Percentiles rank a stretch among this genome's conserved stretches.
Conservation (phyloP, 1,140 invertebrate genomes). For the Hetaerina americana region DNA sequence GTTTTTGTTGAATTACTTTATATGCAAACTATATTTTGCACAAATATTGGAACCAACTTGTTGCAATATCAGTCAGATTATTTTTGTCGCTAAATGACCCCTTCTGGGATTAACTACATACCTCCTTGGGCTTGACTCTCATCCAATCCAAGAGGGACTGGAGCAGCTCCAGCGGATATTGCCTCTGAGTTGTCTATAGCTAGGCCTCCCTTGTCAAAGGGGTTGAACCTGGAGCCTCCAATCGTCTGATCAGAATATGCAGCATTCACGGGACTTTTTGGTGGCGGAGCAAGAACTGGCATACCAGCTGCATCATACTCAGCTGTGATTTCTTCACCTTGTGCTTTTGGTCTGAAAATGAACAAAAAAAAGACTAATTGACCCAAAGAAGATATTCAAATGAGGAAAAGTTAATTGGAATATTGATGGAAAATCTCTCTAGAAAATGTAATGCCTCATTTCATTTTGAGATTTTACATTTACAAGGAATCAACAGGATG, state of each 20-base stretch:
- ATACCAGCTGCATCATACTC: constrained; percentile 26
- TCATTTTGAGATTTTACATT: too few relatives aligned
- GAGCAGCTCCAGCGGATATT: constrained; percentile 14
- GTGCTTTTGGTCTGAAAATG: constrained; percentile 21
- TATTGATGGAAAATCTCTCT: too few relatives aligned
- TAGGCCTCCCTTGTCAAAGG: constrained; percentile 61
- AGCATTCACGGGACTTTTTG: constrained; percentile 37
- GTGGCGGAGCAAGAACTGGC: constrained; percentile 62
- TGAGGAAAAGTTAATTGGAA: too few relatives aligned
- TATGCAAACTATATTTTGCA: too few relatives aligned
- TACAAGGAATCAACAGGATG: too few relatives aligned
- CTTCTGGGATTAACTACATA: too few relatives aligned
- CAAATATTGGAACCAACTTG: too few relatives aligned
- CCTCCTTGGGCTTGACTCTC: not conserved
- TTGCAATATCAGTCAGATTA: too few relatives aligned
- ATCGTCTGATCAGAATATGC: constrained; percentile 37
- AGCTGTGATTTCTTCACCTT: constrained; percentile 30
- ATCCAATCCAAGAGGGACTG: constrained; percentile 2
- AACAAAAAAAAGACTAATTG: constrained; percentile 18
- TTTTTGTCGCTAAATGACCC: too few relatives aligned
- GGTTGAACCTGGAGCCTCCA: constrained; percentile 50
- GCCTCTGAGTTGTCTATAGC: constrained; percentile 32
- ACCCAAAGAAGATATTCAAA: constrained; percentile 29
- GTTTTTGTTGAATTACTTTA: too few relatives aligned
- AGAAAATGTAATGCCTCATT: too few relatives aligned